Evolutionary conservation across 2,888 invertebrate genomes (phyloP).

Genomic region (Melanostoma scalare): DNA sequence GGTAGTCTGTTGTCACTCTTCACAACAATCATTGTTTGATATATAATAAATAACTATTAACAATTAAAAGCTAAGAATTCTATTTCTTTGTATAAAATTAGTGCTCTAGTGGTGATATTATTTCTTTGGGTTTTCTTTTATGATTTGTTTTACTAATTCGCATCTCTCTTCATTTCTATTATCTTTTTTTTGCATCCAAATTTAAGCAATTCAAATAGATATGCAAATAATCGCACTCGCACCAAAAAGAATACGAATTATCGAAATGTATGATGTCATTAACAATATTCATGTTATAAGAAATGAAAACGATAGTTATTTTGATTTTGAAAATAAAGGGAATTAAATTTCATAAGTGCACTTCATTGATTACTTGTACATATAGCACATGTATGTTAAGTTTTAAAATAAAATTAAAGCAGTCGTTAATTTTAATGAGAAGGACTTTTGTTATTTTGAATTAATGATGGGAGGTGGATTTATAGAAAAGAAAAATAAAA

Average conservation of each 20-base stretch:
- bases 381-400: too few relatives aligned
- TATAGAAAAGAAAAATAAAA: too few relatives aligned
- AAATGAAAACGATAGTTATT: constrained; percentile 47
- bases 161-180: constrained; percentile 53
- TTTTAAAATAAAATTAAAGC: too few relatives aligned
- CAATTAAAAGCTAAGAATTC: too few relatives aligned
- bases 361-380: too few relatives aligned
- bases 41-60: too few relatives aligned
- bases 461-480: too few relatives aligned
- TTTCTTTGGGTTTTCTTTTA: constrained; percentile 1
- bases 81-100: constrained; percentile 21
- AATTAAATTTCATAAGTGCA: constrained; percentile 1
- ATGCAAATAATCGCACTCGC: constrained; percentile 39
- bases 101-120: constrained; percentile 47
- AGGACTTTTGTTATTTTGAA: too few relatives aligned
- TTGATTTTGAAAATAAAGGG: constrained; percentile 35
- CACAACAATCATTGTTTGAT: too few relatives aligned
- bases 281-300: constrained; percentile 57
- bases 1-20: not conserved
- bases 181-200: constrained; percentile 49
- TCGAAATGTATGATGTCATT: constrained; percentile 64
- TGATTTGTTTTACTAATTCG: constrained; percentile 49
- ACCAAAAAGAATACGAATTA: constrained; percentile 61
- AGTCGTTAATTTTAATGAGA: too few relatives aligned
- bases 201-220: constrained; percentile 24